Conservation (phyloP, 1,140 invertebrate genomes). For the Planococcus citri region DNA sequence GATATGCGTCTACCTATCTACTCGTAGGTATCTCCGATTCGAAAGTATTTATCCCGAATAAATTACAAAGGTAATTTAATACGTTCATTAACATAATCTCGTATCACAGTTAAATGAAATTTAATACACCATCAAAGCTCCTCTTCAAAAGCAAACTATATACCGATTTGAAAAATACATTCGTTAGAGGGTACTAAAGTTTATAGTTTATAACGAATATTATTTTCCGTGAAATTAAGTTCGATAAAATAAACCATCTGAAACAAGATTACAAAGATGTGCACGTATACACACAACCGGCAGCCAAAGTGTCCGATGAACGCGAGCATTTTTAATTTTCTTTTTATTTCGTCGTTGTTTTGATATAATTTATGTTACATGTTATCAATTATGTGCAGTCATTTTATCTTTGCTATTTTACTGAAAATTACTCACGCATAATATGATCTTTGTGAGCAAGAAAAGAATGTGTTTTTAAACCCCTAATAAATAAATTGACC, state of each 20-base stretch:
- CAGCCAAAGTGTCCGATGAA: no score
- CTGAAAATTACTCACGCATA: no score
- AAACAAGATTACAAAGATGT: not conserved
- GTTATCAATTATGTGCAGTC: no score
- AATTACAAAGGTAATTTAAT: slow-evolving; percentile 8
- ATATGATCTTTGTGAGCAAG: no score
- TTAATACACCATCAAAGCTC: slow-evolving; percentile 7
- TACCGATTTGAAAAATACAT: not conserved
- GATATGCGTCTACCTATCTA: no score
- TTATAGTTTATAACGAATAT: not conserved
- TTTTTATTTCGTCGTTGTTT: not conserved
- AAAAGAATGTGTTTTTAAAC: no score
- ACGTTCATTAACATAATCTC: not conserved
- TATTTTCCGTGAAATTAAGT: not conserved
- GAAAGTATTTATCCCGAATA: slow-evolving; percentile 1
- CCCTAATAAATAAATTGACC: no score
- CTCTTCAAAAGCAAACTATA: not conserved
- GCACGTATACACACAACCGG: no score
- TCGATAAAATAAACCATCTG: slow-evolving; percentile 7
- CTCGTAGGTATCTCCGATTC: not conserved
- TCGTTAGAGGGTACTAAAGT: not conserved
- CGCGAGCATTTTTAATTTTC: not conserved
- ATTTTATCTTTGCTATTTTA: no score
- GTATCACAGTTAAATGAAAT: not conserved
- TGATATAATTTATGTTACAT: no score